Conservation (phyloP, 1,140 invertebrate species). For the Antheraea pernyi region DNA sequence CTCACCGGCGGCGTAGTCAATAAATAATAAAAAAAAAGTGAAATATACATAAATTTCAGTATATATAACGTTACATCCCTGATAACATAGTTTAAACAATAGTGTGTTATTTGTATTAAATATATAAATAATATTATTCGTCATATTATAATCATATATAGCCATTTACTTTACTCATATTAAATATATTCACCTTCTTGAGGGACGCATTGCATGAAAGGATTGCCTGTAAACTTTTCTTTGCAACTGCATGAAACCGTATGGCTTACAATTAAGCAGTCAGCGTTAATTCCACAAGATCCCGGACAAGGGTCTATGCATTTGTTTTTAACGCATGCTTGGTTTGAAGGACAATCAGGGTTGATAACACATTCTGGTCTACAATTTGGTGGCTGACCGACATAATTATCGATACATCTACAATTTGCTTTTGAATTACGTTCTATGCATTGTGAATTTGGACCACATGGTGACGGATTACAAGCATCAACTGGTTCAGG, state of each 20-base stretch:
- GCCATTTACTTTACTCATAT: too few species aligned
- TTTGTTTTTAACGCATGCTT: slow-evolving; percentile 88
- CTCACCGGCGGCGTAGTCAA: too few species aligned
- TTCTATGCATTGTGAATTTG: slow-evolving; percentile 84
- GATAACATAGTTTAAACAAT: background rate
- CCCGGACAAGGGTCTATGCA: slow-evolving; percentile 89
- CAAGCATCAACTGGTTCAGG: slow-evolving; percentile 81
- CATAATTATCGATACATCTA: slow-evolving; percentile 86
- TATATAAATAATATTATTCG: too few species aligned
- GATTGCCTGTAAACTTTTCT: slow-evolving; percentile 88
- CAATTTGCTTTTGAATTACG: slow-evolving; percentile 87
- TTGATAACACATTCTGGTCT: slow-evolving; percentile 89
- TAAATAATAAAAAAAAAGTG: background rate
- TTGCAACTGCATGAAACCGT: slow-evolving; percentile 87
- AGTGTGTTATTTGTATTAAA: background rate
- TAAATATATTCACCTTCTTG: slow-evolving; percentile 75
- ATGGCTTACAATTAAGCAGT: slow-evolving; percentile 88
- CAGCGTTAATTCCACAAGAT: slow-evolving; percentile 87
- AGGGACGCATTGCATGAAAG: slow-evolving; percentile 84
- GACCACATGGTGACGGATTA: slow-evolving; percentile 84
- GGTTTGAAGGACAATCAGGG: slow-evolving; percentile 88
- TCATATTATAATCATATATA: too few species aligned
- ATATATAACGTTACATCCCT: background rate
- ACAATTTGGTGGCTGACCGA: slow-evolving; percentile 89
- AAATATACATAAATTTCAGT: background rate